Evolutionary conservation across 2,888 invertebrate genomes (phyloP), one percentile per base, ranked within the genome.

Genomic region (Orthonevra nobilis): DNA sequence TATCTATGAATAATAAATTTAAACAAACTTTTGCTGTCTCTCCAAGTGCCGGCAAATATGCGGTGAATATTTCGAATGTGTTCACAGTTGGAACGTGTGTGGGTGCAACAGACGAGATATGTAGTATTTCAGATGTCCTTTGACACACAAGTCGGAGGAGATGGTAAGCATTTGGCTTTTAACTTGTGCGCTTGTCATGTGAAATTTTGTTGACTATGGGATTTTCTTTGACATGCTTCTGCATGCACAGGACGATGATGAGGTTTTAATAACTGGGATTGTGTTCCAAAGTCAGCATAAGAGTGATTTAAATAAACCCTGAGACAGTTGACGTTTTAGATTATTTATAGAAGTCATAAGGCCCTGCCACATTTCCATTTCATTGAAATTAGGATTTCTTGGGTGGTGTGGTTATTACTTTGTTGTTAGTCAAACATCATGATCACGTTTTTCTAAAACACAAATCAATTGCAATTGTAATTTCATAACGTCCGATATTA

Each of bases 1-100:
- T 79, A 79, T 73, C 73, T 79, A 79, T 79, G 79, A 79, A 79
- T 79, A 79, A 72, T 73, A 79, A 79, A 79, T 79, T 79, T 79
- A 79, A 68, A 73, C 60, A 79, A 79, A 79, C 79, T 73, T 66
- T 38, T 60, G 30, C 63, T 72, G 54, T 14, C 46, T 36, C 36
- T 36, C 28, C 19, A 40, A 42, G 46, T 26, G 40, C 61, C 63
- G 34, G 12, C 42, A 68, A 66, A 79, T 73, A 68, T 79, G 73
- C 48, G 50, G 38, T 9, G 79, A 79, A 79, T 79, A 79, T 79
- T 68, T n/a, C 61, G 73, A 72, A 60, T 30, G 14, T 44, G 10
- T 42, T 52, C 26, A 36, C 17, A n/a, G 14, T 36, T 14, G 54
- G 15, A 32, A 23, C 28, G 14, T 54, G 46, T 72, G 32, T 63